A percentile compares a stretch with the other conserved stretches of the same genome.
These are phyloP conservation scores for Dasyurus viverrinus DNA, from an alignment of 2,113 vertebrate genomes.

Conservation along the genomic window DNA sequence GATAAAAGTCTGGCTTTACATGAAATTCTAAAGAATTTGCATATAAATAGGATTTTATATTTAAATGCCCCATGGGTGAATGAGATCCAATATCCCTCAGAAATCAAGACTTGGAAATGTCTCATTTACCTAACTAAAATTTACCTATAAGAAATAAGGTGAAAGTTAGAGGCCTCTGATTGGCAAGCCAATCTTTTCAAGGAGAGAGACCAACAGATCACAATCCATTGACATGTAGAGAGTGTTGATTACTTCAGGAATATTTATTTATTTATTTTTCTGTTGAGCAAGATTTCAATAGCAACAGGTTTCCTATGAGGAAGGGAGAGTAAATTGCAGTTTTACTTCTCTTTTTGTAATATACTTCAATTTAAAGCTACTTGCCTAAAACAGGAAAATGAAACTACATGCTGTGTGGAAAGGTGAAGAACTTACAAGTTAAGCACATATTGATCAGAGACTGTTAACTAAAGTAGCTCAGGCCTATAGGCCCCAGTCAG, in stretches of 20 bases:
- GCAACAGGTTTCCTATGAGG: not conserved
- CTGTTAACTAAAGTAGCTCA: no score
- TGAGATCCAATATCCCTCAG: conserved; percentile 58
- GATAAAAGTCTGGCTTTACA: conserved; percentile 68
- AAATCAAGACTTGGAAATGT: conserved; percentile 67
- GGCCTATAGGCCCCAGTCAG: no score
- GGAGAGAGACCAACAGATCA: conserved; percentile 32
- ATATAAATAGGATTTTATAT: conserved; percentile 80
- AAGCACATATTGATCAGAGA: no score
- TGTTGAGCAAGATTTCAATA: not conserved
- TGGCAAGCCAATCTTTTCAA: conserved; percentile 9
- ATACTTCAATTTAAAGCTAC: conserved; percentile 39
- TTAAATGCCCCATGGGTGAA: conserved; percentile 67
- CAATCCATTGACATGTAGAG: not conserved
- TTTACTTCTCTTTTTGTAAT: not conserved
- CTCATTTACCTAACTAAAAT: conserved; percentile 70
- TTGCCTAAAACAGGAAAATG: conserved; percentile 23
- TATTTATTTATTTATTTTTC: not conserved
- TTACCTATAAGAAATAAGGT: conserved; percentile 2
- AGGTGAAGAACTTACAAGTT: no score
- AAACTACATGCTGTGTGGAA: conserved; percentile 6
- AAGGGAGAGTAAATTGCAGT: not conserved
- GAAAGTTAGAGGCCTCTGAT: not conserved
- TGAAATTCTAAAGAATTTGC: conserved; percentile 76
- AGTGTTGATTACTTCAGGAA: not conserved